phyloP scores from a whole-genome alignment of 2,888 invertebrate genomes.

The Pyrocoelia pectoralis region DNA sequence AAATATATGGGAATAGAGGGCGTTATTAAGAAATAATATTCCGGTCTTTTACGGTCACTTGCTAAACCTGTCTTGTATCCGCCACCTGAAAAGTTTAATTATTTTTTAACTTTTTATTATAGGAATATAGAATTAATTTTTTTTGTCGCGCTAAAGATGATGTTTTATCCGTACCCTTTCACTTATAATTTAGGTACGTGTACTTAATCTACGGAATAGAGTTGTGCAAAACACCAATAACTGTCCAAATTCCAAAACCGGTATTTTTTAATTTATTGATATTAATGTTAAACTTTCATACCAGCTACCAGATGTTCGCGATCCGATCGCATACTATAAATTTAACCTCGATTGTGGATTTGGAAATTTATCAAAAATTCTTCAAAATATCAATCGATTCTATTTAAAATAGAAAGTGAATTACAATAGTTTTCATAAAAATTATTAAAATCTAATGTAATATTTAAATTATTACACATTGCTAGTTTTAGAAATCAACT shows the following conservation, averaged over 20 bases:
- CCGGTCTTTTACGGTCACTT: constrained; percentile 36
- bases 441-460: no score
- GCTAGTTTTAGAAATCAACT: no score
- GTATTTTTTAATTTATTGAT: constrained; percentile 1
- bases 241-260: not conserved
- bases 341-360: not conserved
- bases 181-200: not conserved
- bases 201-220: not conserved
- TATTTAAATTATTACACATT: no score
- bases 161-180: not conserved
- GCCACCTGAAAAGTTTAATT: constrained; percentile 15
- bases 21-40: constrained; percentile 36
- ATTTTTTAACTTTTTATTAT: constrained; percentile 6
- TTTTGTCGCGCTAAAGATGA: not conserved
- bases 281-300: not conserved
- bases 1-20: constrained; percentile 25
- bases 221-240: not conserved
- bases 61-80: constrained; percentile 38
- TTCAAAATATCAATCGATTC: no score
- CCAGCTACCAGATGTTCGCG: not conserved
- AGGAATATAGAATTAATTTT: not conserved
- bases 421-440: no score
- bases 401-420: no score
- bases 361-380: no score
- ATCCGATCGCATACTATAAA: not conserved